These are phyloP conservation scores for Alentia gelatinosa DNA, from an alignment of 2,888 invertebrate genomes.

Conservation along the genomic window DNA sequence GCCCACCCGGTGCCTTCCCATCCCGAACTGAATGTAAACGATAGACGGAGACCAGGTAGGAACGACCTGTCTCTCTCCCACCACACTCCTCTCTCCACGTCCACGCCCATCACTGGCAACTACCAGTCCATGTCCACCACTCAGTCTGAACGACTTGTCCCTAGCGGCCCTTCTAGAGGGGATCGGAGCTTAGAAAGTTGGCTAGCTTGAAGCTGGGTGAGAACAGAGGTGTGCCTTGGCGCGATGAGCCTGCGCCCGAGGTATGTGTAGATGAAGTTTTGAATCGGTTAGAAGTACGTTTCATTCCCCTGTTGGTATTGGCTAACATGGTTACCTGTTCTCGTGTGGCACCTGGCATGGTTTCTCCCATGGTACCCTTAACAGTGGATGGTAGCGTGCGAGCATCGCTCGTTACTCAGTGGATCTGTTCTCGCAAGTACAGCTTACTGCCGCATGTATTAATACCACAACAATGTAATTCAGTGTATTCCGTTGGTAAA, in stretches of 20 bases:
- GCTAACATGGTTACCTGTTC: background rate
- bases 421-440: no score
- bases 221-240: background rate
- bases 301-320: background rate
- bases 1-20: slow-evolving; percentile 76
- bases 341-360: no score
- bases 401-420: no score
- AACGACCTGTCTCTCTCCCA: slow-evolving; percentile 47
- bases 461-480: no score
- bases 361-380: no score
- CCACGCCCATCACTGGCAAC: background rate
- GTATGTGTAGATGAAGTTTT: background rate
- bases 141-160: background rate
- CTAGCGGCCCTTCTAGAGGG: background rate
- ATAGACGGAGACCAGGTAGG: slow-evolving; percentile 70
- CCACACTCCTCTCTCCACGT: slow-evolving; percentile 33
- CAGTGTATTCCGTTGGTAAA: no score
- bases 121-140: slow-evolving; percentile 24
- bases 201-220: background rate
- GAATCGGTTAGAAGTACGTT: background rate
- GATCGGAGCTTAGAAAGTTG: background rate
- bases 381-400: no score
- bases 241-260: background rate
- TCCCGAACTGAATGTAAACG: background rate
- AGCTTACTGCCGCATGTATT: no score